Base-by-base conservation (phyloP, 1,140 invertebrate species). In the Camponotus floridanus region DNA sequence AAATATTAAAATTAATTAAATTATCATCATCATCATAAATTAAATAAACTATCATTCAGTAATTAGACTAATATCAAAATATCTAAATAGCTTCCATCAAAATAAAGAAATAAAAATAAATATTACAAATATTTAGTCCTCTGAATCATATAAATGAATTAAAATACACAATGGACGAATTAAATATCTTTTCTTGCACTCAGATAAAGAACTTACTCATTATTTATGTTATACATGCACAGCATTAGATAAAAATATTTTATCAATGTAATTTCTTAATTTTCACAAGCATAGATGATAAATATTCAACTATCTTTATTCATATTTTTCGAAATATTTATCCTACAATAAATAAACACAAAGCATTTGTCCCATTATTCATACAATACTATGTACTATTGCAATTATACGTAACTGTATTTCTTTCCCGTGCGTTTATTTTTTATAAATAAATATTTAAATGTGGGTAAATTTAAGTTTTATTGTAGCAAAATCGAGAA, bases 301-400 rank as follows among this genome's bases (percentile, higher is more conserved):
- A 36, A 79, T n/a, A n/a, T 45, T 55, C 7, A 8, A 55, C n/a
- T 68, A 70, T 80, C 33, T 80, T 70, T 70, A 55, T 70, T 70
- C 4, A 55, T 39, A 33, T 15, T 51, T 7, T 26, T 57, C 21
- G 33, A 51, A 51, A 26, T 2, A 48, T 51, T 33, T 68, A n/a
- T n/a, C 1, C 31, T 64, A 18, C 13, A 1, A n/a, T 76, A 76
- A 76, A 42, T 62, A 64, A 76, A 76, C 62, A 39, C 59, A 33
- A 33, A 65, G 36, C 11, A 45, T 13, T 5, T n/a, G 39, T 15
- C 26, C 9, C 42, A 8, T 67, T 68, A 51, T 48, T 67, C 42
- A 51, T 45, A 11, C 13, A 67, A 67, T 7, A 15, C 15, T 26
- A 26, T 1, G 26, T 26, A 26, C 26, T n/a, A n/a, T n/a, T 26